Evolutionary conservation across 2,113 vertebrate genomes (phyloP), one percentile per base, ranked within the genome.

Genomic region (Larimichthys crocea): DNA sequence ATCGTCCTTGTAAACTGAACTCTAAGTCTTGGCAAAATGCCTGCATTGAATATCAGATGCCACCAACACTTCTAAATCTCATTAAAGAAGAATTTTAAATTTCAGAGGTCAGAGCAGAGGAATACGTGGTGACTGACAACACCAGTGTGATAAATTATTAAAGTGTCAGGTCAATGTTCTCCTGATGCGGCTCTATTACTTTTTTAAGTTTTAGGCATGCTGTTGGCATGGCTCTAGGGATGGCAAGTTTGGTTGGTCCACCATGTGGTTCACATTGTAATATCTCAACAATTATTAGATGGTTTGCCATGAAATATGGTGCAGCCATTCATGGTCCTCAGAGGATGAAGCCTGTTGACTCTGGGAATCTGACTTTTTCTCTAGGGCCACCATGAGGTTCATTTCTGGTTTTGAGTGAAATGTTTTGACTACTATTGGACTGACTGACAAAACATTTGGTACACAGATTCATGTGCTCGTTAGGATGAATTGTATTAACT

Each of bases 91-190:
- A 52, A 71, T 35, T 48, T 42, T 15, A 44, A 24, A 29, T 40
- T 26, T 48, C 22, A 65, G 29, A 76, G 65, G 65, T 70, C 59
- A 56, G 46, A 31, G 48, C 14, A 8, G 63, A 55, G 31, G 46
- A 66, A 67, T 81, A 57, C 61, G 44, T 11, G 19, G 26, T 73
- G 73, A 57, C 16, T 63, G 56, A 31, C 40, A 56, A 14, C 17
- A 63, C 20, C 57, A n/a, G n/a, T 68, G 31, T 55, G 57, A 75
- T 74, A 9, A 29, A 40, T 77, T 59, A 74, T 26, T 64, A 40
- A 64, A 59, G 31, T 48, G 35, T 35, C 35, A 14, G 26, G 48
- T 55, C 15, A 16, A n/a, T 55, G 16, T 10, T 71, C 20, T 59
- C 50, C 26, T 46, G 11, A 62, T 68, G 48, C 17, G 35, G 26